These are phyloP conservation scores for Oopsacas minuta DNA, from an alignment of 37 sponge, comb jelly and placozoan species.

Conservation along the genomic window DNA sequence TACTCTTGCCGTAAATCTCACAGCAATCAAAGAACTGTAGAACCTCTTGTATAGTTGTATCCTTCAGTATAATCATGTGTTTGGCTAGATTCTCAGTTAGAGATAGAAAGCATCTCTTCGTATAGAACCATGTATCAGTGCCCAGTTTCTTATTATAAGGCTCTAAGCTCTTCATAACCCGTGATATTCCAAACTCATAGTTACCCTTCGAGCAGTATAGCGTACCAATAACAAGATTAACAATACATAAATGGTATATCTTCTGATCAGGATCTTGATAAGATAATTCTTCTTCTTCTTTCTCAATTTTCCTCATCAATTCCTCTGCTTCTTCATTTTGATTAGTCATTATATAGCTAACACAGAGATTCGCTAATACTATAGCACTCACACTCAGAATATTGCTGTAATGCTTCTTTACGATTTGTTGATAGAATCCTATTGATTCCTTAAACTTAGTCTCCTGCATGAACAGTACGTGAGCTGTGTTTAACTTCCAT, in stretches of 20 bases:
- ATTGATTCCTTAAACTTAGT: slow-evolving; percentile 85
- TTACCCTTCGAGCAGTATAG: slow-evolving; percentile 95
- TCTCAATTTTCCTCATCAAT: slow-evolving; percentile 95
- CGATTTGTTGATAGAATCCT: slow-evolving; percentile 92
- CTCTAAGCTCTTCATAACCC: slow-evolving; percentile 92
- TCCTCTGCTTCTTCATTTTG: slow-evolving; percentile 96
- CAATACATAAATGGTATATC: slow-evolving; percentile 88
- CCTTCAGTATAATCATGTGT: slow-evolving; percentile 92
- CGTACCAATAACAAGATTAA: slow-evolving; percentile 95
- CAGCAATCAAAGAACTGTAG: slow-evolving; percentile 82
- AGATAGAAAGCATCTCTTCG: slow-evolving; percentile 83
- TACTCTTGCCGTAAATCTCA: slow-evolving; percentile 67
- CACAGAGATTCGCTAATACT: slow-evolving; percentile 96
- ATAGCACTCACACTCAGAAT: slow-evolving; percentile 83
- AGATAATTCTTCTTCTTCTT: slow-evolving; percentile 87
- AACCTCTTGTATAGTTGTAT: slow-evolving; percentile 61
- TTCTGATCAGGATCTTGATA: slow-evolving; percentile 95
- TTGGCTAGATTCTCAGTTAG: slow-evolving; percentile 94
- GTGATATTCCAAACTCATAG: slow-evolving; percentile 90
- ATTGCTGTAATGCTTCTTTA: slow-evolving; percentile 81
- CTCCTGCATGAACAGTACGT: slow-evolving; percentile 98
- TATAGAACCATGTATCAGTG: slow-evolving; percentile 98
- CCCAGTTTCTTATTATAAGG: slow-evolving; percentile 96
- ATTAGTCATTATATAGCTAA: slow-evolving; percentile 94
- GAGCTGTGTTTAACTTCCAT: slow-evolving; percentile 96